Evolutionary conservation across 2,888 invertebrate species (phyloP).

Genomic region (Branchipolynoe longqiensis): DNA sequence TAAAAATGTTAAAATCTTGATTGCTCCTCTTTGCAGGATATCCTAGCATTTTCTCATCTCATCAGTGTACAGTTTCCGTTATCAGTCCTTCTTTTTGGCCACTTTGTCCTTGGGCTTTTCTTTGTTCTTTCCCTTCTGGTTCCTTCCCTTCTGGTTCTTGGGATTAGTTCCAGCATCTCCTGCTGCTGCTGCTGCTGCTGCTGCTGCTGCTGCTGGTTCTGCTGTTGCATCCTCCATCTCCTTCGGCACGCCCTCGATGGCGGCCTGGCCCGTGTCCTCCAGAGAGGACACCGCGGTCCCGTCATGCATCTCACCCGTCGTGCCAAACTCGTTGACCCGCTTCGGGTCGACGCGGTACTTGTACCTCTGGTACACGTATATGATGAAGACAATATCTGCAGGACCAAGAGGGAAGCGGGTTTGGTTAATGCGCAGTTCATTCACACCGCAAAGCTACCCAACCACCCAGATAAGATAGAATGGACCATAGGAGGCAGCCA

Average conservation of each 20-base stretch:
- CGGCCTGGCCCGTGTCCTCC: not conserved
- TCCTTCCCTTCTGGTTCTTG: not conserved
- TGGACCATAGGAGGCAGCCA: no score
- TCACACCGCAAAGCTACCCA: no score
- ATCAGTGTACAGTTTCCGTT: not conserved
- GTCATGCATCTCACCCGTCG: conserved; percentile 93
- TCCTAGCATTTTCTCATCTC: no score
- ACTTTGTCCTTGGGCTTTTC: conserved; percentile 55
- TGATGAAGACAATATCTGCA: conserved; percentile 97
- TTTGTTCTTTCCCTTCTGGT: not conserved
- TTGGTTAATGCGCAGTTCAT: no score
- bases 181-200: not conserved
- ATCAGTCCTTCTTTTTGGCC: conserved; percentile 51
- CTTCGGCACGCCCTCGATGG: not conserved
- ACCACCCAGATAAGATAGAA: no score
- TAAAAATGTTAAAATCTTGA: not conserved
- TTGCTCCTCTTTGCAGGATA: not conserved
- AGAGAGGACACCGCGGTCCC: no score
- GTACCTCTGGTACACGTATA: conserved; percentile 94
- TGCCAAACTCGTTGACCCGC: conserved; percentile 99
- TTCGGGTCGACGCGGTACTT: conserved; percentile 98
- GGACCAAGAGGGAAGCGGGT: no score
- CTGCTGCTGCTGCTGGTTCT: not conserved
- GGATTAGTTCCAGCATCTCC: not conserved
- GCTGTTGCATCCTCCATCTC: not conserved